Evolutionary conservation across 2,888 invertebrate species (phyloP).

Genomic region (Eledona agricola): DNA sequence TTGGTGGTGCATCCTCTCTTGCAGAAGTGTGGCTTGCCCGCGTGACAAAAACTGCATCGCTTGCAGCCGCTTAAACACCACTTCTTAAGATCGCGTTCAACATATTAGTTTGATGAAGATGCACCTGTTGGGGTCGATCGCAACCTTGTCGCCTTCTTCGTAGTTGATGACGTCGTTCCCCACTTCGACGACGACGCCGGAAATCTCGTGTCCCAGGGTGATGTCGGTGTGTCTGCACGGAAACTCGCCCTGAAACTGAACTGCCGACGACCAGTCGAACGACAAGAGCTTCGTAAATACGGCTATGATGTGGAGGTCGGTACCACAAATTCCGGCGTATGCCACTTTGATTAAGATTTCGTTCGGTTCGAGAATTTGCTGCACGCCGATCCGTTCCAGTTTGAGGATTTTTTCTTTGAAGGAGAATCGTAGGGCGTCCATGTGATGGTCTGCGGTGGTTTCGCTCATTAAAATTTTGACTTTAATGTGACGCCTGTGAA

Average conservation of each 20-base stretch:
- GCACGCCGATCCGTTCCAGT: background rate
- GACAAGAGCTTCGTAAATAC: slow-evolving; percentile 5
- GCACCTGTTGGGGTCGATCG: slow-evolving; percentile 18
- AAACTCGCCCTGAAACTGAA: slow-evolving; percentile 10
- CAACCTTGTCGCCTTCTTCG: slow-evolving; percentile 7
- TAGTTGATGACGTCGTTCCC: slow-evolving; percentile 6
- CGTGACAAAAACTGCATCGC: slow-evolving; percentile 15
- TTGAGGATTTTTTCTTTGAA: slow-evolving; percentile 1
- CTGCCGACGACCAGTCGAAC: too few species aligned
- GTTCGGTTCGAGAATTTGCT: slow-evolving; percentile 2
- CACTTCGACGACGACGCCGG: slow-evolving; percentile 5
- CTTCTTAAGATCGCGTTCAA: too few species aligned
- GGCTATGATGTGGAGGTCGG: slow-evolving; percentile 14
- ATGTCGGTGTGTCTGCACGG: slow-evolving; percentile 10
- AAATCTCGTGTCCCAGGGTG: slow-evolving; percentile 16
- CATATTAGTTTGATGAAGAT: background rate
- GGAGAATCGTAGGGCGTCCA: slow-evolving; percentile 15
- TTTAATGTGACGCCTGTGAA: too few species aligned
- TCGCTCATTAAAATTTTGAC: too few species aligned
- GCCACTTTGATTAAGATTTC: slow-evolving; percentile 16
- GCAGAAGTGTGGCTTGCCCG: slow-evolving; percentile 19
- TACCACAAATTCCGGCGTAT: slow-evolving; percentile 15
- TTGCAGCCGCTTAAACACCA: slow-evolving; percentile 18
- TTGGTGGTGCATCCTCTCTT: slow-evolving; percentile 8
- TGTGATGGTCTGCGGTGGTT: slow-evolving; percentile 3